A percentile compares a stretch with the other conserved stretches of the same genome.
Evolutionary conservation across 2,113 vertebrate species (phyloP).

Genomic region (Rattus rattus): DNA sequence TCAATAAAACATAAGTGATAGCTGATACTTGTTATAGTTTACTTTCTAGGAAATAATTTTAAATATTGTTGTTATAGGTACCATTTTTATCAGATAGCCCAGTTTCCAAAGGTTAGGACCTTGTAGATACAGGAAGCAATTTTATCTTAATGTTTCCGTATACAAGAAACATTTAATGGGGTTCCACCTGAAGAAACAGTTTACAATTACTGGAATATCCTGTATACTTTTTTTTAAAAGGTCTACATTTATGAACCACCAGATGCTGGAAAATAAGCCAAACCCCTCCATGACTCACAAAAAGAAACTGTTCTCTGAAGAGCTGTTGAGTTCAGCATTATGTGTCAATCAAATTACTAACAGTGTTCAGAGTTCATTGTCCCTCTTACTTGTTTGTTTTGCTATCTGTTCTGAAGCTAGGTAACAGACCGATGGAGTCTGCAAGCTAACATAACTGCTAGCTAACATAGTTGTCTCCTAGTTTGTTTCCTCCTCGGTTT

Average conservation of each 20-base stretch:
- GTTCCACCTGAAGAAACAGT: neutral
- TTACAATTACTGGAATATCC: neutral
- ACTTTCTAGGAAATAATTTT: slow-evolving; percentile 10
- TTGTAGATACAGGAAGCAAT: neutral
- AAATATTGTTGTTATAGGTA: neutral
- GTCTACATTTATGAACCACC: neutral
- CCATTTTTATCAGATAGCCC: neutral
- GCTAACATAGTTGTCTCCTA: neutral
- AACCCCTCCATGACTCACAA: neutral
- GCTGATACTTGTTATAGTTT: slow-evolving; percentile 34
- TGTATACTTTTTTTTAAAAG: neutral
- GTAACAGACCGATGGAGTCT: neutral
- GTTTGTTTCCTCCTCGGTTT: slow-evolving; percentile 35
- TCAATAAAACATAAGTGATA: slow-evolving; percentile 2
- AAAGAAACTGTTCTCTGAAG: neutral
- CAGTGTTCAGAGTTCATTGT: neutral
- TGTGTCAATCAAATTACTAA: neutral
- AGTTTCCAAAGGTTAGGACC: neutral
- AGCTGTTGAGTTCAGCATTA: slow-evolving; percentile 19
- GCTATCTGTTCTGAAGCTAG: neutral
- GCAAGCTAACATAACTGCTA: neutral
- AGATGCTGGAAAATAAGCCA: slow-evolving; percentile 23
- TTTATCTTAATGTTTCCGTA: slow-evolving; percentile 11
- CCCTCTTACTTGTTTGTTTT: slow-evolving; percentile 26
- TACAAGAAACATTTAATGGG: neutral